Base-by-base conservation (phyloP, 2,797 vertebrate species). In the Anguilla obscura region DNA sequence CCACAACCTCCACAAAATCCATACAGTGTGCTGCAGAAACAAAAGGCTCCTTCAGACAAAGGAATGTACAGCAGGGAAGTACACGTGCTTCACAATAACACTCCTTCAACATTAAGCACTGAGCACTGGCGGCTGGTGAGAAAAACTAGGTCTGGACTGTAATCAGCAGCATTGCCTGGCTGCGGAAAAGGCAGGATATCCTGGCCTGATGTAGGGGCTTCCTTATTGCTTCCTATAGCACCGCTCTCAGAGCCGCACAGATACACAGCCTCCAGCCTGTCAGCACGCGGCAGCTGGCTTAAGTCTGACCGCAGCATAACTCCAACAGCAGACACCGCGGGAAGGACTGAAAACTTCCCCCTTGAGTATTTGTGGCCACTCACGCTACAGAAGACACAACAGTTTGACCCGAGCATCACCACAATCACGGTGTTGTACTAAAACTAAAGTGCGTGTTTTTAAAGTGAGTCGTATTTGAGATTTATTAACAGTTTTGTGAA, bases 221-320 rank as follows among this genome's bases (percentile, higher is more conserved):
- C 58, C 90, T 90, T 40, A 88, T 18, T 66, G 86, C 88, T 92
- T 88, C 89, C 87, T 50, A 45, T 48, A 86, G 40, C 54, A 27
- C 83, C 6, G 83, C 45, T 30, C 12, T 7, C 50, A 6, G 45
- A 27, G n/a, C 4, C 83, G 12, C 79, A 3, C n/a, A 30, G 54
- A 56, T 33, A n/a, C 50, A 58, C n/a, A 54, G 33, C 45, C 14
- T 16, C 6, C 24, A 33, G 52, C 5, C 83, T 85, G 45, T 16
- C 83, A 85, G 52, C 54, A 33, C 27, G 58, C 4, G 14, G n/a
- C 50, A 58, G 50, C 54, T 54, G 54, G 54, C 21, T n/a, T 30
- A 56, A 7, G n/a, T 0, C 50, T 16, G 24, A 52, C 45, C 45
- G 21, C 48, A 9, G 21, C 27, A 3, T 84, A 52, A 36, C n/a